These are phyloP conservation scores for Acipenser ruthenus DNA, from an alignment of 2,797 vertebrate genomes.

Conservation along the genomic window DNA sequence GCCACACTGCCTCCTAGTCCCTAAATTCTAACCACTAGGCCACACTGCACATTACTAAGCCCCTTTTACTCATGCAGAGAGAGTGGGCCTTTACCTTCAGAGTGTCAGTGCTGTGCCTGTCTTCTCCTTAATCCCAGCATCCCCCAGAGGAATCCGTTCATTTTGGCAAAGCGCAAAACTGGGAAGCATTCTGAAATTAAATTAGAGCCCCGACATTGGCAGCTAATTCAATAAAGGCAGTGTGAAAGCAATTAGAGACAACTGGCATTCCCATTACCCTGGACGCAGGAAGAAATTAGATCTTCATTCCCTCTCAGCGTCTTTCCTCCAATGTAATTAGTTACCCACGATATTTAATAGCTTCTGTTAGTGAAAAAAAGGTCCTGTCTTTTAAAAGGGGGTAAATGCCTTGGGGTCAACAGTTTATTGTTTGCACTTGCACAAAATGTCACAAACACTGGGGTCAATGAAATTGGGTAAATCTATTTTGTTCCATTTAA, in stretches of 20 bases:
- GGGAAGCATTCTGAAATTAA: constrained; percentile 44
- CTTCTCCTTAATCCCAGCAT: constrained; percentile 19
- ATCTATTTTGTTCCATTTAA: too few species aligned
- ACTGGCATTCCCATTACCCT: constrained; percentile 55
- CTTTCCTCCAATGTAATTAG: constrained; percentile 52
- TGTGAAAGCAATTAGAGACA: constrained; percentile 65
- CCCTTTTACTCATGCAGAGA: too few species aligned
- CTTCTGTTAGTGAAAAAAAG: constrained; percentile 13
- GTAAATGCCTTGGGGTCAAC: neutral
- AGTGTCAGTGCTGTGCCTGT: too few species aligned
- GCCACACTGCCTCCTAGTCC: too few species aligned
- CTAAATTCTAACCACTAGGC: too few species aligned
- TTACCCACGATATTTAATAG: constrained; percentile 38
- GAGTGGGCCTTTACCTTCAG: too few species aligned
- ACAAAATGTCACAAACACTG: too few species aligned
- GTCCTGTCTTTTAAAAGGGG: neutral
- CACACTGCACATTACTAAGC: too few species aligned
- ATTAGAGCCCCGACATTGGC: constrained; percentile 52
- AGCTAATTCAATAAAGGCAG: constrained; percentile 66
- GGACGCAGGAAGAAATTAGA: constrained; percentile 48
- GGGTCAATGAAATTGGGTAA: too few species aligned
- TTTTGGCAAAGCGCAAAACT: constrained; percentile 46
- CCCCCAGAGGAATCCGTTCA: constrained; percentile 40
- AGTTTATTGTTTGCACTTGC: too few species aligned
- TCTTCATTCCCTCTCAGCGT: constrained; percentile 54